Evolutionary conservation across 37 sponge, comb jelly and placozoan species (phyloP), one percentile per base, ranked within the genome.

Genomic region (Dysidea cf. avara): DNA sequence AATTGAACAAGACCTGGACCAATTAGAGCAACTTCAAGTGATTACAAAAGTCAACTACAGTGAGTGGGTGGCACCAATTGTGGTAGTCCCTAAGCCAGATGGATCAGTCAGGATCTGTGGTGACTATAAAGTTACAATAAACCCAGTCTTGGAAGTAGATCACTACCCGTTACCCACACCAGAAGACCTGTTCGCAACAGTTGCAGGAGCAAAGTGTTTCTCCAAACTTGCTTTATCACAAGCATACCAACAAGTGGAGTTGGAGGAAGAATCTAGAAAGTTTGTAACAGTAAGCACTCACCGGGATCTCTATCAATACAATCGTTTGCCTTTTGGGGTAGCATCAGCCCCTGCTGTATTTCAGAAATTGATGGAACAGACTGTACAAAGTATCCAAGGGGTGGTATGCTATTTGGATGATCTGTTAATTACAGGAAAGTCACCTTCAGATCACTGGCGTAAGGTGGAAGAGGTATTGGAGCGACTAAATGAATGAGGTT

Each of bases 41-140:
- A 26, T 71, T 47, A 34, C n/a, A 4, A 71, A 52, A 54, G 55
- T 71, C 20, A 56, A 52, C 2, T 30, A 54, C 11, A 3, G 31
- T 21, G 39, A 52, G 55, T 49, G 16, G 3, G 55, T 50, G 29
- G 29, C 39, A 16, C 72, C 54, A 1, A 52, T 50, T 12, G 55
- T 52, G 16, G 43, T 59, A 1, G 73, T 57, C 12, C 31, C 36
- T 24, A 72, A 72, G 56, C 56, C 73, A 24, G 73, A 72, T 39
- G 73, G 73, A 57, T 29, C 58, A 3, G 35, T 72, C 36, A 31
- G 59, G 31, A 72, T 72, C 24, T 72, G 73, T 59, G 73, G 73
- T 26, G 73, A 72, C 56, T 72, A 55, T 58, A 33, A 57, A 30
- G 76, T 22, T 6, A 75, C 76, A 1, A 52, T 64, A 30, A 75